Base-by-base conservation (phyloP, 2,888 invertebrate genomes). In the Plagodis pulveraria region DNA sequence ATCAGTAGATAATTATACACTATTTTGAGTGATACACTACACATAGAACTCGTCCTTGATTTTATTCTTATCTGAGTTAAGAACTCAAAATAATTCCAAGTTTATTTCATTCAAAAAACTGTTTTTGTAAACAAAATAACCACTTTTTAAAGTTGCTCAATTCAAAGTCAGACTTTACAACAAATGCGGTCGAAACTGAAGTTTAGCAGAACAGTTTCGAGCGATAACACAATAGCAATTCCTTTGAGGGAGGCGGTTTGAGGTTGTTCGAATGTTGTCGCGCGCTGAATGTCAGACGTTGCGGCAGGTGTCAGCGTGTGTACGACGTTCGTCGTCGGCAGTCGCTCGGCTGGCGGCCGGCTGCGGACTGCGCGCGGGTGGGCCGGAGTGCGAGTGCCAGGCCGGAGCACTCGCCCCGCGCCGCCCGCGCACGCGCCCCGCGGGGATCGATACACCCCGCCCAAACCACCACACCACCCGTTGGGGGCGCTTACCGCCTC, bases 381-480 rank as follows among this genome's bases (percentile, higher is more conserved):
- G 74, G 74, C 67, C 71, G 65, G 73, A 73, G 79, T 70, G 76
- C 74, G 74, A 66, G 71, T 76, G 83, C 83, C 81, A 78, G 80
- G 81, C 79, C 76, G 78, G 77, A 10, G 80, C 79, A 78, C 77
- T 32, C 32, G 84, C 88, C 80, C 77, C 70, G 76, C 73, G 74
- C 77, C 80, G 79, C 77, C 52, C 58, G 85, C 89, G 90, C 90
- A 89, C 83, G 91, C 91, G 90, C 89, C 87, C 80, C 77, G 78
- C 80, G 69, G 79, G 80, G 89, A 91, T 91, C 91, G 87, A 91
- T 91, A 91, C 91, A 81, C 91, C 90, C 89, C 84, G 81, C 88
- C 86, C 89, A 75, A 76, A 80, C 89, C 84, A 72, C 83, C 57
- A 66, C 55, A 60, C 70, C 87, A 67, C 88, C 90, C 84, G 75